Evolutionary conservation across 1,140 invertebrate species (phyloP), one percentile per base, ranked within the genome.

Genomic region (Hylyphantes graminicola): DNA sequence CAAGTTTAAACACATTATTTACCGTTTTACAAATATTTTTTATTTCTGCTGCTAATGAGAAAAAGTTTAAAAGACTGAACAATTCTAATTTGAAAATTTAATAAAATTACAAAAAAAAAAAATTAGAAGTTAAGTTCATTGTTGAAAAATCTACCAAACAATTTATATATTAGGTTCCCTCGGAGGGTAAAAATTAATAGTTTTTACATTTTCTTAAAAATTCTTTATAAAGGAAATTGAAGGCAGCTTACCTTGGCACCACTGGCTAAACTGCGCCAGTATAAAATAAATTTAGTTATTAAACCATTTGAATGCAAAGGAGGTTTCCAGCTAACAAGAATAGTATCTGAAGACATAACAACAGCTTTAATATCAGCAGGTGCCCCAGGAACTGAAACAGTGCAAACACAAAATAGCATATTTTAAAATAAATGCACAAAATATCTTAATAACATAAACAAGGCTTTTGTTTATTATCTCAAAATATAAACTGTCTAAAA

Each of bases 261-360:
- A 81, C 67, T 70, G 51, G 67, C 75, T 84, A 85, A 76, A 54
- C 64, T 85, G 50, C 84, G 75, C 87, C 87, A 86, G 90, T 98
- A 98, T 10, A 98, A 94, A 54, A 95, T 97, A 90, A 98, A 98
- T 89, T 97, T 96, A 11, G 93, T 95, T 79, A 98, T 94, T 65
- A 97, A 93, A 21, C 97, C 97, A 89, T 98, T 98, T 21, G 96
- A 95, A 88, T 96, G 94, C 88, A 93, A 92, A 74, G 97, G 97
- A 86, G 95, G 94, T 87, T 95, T 93, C 97, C 97, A 99, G 11
- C 95, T 96, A 0, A 98, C 95, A 7, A 98, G 91, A 88, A 98
- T 96, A 4, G 95, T 95, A 88, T 96, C 96, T 51, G 92, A 92
- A 68, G 96, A 96, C 93, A 96, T 96, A 8, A 97, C 94, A 48